These are phyloP conservation scores for Microcebus lehilahytsara DNA, from an alignment of 2,113 vertebrate species.

Conservation along the genomic window DNA sequence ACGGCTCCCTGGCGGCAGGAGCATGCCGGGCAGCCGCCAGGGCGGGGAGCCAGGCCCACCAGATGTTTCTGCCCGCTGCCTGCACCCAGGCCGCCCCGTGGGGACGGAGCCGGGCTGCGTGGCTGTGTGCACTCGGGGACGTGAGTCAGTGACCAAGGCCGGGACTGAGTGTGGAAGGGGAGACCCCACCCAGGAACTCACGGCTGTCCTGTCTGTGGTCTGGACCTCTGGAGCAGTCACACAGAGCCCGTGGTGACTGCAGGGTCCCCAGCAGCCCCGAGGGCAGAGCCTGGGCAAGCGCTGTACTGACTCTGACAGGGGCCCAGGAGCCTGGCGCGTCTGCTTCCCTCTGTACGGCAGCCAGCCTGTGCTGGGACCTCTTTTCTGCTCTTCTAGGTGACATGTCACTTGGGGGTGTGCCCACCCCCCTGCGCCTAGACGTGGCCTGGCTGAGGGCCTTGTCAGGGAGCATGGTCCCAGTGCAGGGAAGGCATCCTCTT, in stretches of 20 bases:
- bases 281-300: not conserved
- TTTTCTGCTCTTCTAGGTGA: not conserved
- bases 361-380: fast-evolving
- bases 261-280: not conserved
- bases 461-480: not conserved
- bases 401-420: not conserved
- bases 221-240: not conserved
- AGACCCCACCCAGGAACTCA: not conserved
- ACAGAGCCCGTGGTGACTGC: not conserved
- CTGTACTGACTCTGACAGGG: not conserved
- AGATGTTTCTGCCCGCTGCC: not conserved
- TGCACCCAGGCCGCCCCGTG: not conserved
- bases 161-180: too few relatives aligned
- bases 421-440: not conserved
- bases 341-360: not conserved
- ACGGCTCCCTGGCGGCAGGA: not conserved
- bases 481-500: fast-evolving
- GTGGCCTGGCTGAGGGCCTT: not conserved
- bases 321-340: not conserved
- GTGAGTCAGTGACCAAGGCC: not conserved
- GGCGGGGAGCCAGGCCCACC: not conserved
- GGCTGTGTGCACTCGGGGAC: not conserved
- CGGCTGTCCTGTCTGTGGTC: not conserved
- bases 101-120: not conserved
- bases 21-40: fast-evolving